phyloP scores from a whole-genome alignment of 1,140 invertebrate genomes.

The Cyphomyrmex costatus region DNA sequence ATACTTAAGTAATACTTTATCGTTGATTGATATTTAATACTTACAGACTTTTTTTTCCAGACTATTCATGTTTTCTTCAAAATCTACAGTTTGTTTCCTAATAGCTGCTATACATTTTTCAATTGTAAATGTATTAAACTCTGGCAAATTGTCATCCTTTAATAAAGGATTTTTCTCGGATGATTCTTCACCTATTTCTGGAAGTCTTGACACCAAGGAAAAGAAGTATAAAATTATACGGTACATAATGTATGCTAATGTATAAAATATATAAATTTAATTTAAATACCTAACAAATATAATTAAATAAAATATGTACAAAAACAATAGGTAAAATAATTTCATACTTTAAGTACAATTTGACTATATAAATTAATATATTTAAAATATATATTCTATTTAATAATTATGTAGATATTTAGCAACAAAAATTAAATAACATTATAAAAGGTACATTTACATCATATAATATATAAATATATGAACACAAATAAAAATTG shows the following conservation, averaged over 20 bases:
- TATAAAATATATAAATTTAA: conserved; percentile 37
- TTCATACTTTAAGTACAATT: background rate
- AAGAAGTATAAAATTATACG: conserved; percentile 15
- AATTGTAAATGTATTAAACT: conserved; percentile 93
- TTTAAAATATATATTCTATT: background rate
- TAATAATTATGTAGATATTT: conserved; percentile 21
- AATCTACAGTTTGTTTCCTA: conserved; percentile 93
- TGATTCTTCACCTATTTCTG: conserved; percentile 95
- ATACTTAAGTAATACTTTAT: background rate
- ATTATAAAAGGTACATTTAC: background rate
- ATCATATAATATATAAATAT: background rate
- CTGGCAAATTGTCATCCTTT: conserved; percentile 91
- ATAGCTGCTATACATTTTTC: conserved; percentile 94
- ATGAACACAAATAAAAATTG: background rate
- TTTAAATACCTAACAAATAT: conserved; percentile 65
- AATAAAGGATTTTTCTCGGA: conserved; percentile 92
- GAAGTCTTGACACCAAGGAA: conserved; percentile 89
- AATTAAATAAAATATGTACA: conserved; percentile 16
- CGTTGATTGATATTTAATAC: conserved; percentile 77
- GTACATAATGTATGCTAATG: conserved; percentile 27
- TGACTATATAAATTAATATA: conserved; percentile 7
- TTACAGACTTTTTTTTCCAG: conserved; percentile 88
- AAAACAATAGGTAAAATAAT: background rate
- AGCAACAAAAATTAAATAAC: conserved; percentile 18
- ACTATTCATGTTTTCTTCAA: conserved; percentile 92